Base-by-base conservation (phyloP, 2,888 invertebrate genomes). In the Dione vanillae region DNA sequence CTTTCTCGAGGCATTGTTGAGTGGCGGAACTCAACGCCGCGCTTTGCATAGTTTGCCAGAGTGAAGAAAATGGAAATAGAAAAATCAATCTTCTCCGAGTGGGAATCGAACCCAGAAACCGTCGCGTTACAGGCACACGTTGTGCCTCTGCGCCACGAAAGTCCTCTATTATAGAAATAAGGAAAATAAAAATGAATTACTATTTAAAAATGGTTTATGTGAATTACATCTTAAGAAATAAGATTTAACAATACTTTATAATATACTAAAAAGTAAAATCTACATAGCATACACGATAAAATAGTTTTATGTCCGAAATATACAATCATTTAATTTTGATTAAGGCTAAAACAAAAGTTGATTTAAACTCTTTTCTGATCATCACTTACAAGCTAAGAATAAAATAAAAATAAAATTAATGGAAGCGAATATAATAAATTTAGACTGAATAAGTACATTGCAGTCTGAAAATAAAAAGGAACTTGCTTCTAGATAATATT, bases 301-400 rank as follows among this genome's bases (percentile, higher is more conserved):
- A 85, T 78, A 77, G 72, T 86, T n/a, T n/a, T 86, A 85, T 83
- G 85, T 90, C 86, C 87, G 86, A 91, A 91, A 90, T 91, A 92
- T 90, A 92, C 87, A 92, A 84, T 88, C 81, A 86, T 86, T 86
- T 82, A 89, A 90, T 89, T 89, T 90, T 83, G 89, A 88, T 90
- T 85, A 79, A 73, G 79, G 77, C 84, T 85, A 84, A 85, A 89
- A 87, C 80, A 78, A 84, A 45, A 90, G 82, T 89, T 89, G 90
- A 90, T 91, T 91, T 85, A 79, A 79, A 74, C 77, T 81, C 80
- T 82, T 82, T 79, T 85, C 77, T 83, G 83, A 85, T 90, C 78
- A 81, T 74, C 75, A 70, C 87, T 87, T 89, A 89, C 71, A 78
- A 80, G 78, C 87, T 90, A 90, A 73, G 27, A 6, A 65, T 80